Percentiles rank a stretch among this genome's conserved stretches.
These are phyloP conservation scores for Zoanthus gigantus DNA, from an alignment of 92 coral and sea anemone genomes.

Conservation along the genomic window DNA sequence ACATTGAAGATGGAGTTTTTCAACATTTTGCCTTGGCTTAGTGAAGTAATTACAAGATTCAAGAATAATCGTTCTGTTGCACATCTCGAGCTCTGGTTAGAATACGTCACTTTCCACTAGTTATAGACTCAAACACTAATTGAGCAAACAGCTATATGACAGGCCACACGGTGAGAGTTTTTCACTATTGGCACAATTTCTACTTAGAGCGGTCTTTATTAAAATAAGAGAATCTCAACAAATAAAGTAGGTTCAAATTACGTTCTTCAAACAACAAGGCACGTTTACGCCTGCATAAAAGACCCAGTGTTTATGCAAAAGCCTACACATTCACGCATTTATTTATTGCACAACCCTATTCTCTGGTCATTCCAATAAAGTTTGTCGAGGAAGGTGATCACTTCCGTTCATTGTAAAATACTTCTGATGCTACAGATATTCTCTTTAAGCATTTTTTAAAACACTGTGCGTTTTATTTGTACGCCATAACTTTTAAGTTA, in stretches of 20 bases:
- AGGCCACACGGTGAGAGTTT: conserved; percentile 16
- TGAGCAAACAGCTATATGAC: not conserved
- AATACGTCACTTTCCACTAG: not conserved
- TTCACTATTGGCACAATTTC: not conserved
- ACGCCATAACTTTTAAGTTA: not conserved
- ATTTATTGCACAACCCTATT: not conserved
- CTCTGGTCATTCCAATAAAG: not conserved
- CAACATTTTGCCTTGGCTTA: too few relatives aligned
- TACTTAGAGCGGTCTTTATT: not conserved
- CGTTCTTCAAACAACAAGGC: not conserved
- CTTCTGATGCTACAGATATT: too few relatives aligned
- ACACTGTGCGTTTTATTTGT: not conserved
- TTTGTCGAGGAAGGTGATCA: not conserved
- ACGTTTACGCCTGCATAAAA: conserved; percentile 1
- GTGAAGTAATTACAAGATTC: too few relatives aligned
- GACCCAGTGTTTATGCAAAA: not conserved
- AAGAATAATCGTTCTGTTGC: too few relatives aligned
- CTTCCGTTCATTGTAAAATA: not conserved
- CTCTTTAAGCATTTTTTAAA: too few relatives aligned
- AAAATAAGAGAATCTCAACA: not conserved
- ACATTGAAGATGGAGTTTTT: too few relatives aligned
- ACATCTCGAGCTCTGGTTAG: not conserved
- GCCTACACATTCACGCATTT: not conserved
- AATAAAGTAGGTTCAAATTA: not conserved
- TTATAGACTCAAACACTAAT: not conserved